Evolutionary conservation across 2,113 vertebrate species (phyloP).

Genomic region (Sorex araneus): DNA sequence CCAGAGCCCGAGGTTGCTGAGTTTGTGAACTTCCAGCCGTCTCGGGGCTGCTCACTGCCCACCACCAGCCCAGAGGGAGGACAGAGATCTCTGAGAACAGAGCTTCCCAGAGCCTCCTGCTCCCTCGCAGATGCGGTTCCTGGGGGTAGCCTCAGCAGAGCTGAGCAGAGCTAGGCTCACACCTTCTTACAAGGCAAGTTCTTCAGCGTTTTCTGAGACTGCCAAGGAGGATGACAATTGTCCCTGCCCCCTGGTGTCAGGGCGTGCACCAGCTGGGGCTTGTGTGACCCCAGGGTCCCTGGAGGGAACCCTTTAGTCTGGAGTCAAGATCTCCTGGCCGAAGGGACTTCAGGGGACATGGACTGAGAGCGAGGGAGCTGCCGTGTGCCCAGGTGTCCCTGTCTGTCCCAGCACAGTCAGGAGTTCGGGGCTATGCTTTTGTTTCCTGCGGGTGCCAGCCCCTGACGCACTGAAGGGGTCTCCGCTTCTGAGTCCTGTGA

Average conservation of each 20-base stretch:
- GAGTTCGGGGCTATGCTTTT: not conserved
- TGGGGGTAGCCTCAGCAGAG: accelerated
- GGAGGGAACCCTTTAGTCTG: too few species aligned
- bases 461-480: not conserved
- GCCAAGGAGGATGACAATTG: not conserved
- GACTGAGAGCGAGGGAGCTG: not conserved
- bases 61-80: not conserved
- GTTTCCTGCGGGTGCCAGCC: not conserved
- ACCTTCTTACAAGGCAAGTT: not conserved
- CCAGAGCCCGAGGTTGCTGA: not conserved
- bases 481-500: too few species aligned
- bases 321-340: not conserved
- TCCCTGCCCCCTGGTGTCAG: too few species aligned
- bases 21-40: not conserved
- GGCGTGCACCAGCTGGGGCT: not conserved
- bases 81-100: not conserved
- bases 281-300: not conserved
- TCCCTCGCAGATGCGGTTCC: not conserved
- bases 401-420: not conserved
- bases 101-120: too few species aligned
- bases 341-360: not conserved
- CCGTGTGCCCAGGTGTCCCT: not conserved
- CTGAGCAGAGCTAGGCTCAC: accelerated
- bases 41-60: not conserved
- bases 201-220: not conserved